phyloP scores from a whole-genome alignment of 2,797 vertebrate species.

The Myotis findleyi region DNA sequence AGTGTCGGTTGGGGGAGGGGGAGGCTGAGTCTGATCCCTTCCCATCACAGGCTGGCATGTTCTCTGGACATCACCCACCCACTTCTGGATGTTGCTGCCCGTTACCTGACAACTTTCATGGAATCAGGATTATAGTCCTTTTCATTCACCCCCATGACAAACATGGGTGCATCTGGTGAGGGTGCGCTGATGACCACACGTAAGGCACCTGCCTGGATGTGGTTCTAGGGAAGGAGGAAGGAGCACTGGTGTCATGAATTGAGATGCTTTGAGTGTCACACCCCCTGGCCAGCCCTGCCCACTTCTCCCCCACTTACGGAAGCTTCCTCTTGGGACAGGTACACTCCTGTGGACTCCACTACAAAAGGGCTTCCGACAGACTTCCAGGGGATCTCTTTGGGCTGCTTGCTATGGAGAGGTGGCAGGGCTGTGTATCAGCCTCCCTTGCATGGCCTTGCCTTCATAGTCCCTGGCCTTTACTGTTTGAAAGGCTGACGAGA shows the following conservation, averaged over 20 bases:
- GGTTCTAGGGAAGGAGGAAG: constrained; percentile 83
- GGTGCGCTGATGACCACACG: constrained; percentile 93
- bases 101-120: constrained; percentile 94
- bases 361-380: constrained; percentile 89
- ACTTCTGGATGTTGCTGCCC: background rate
- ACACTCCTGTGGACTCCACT: constrained; percentile 93
- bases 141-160: constrained; percentile 95
- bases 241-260: background rate
- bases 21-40: background rate
- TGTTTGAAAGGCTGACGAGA: background rate
- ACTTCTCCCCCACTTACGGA: constrained; percentile 83
- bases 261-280: background rate
- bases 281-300: background rate
- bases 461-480: background rate
- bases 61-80: background rate
- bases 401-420: constrained; percentile 88
- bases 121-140: constrained; percentile 90
- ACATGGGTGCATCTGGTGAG: constrained; percentile 94
- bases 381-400: constrained; percentile 93
- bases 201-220: constrained; percentile 90
- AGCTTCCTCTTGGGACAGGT: constrained; percentile 91
- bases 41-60: background rate
- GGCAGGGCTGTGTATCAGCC: background rate
- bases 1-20: too few relatives aligned
- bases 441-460: background rate